Evolutionary conservation across 1,140 invertebrate species (phyloP), one percentile per base, ranked within the genome.

Genomic region (Palaemon carinicauda): DNA sequence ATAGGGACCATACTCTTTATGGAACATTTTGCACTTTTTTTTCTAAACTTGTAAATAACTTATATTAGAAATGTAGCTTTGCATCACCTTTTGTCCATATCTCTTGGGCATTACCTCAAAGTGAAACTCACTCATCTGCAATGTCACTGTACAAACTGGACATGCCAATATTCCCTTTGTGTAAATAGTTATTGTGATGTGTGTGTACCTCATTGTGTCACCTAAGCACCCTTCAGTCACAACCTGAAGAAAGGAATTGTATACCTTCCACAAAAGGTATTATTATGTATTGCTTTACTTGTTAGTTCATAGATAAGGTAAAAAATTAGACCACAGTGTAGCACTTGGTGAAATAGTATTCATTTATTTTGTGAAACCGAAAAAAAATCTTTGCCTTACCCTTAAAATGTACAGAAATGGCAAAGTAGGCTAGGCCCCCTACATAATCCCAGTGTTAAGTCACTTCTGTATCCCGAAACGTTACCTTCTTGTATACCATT

Each of bases 21-120:
- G 60, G 56, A 86, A 60, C 79, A 51, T 86, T 86, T 80, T 85
- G 56, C 69, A 80, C 78, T 79, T 69, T 60, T 86, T 75, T 86
- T 80, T 86, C 80, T 74, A 74, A 86, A 78, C 73, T 50, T 78
- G 80, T 86, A 86, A 54, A 79, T 86, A 80, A 80, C 33, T 71
- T 86, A 54, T 86, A 78, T 51, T 86, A 80, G 31, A 52, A 51
- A 73, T 54, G 84, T 86, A 86, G 84, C 60, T 74, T 86, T 86
- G 78, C 84, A 86, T 73, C 52, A 74, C 65, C 84, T 80, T 86
- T 86, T 86, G 84, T 80, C 77, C 56, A 86, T 54, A 80, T 33
- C 56, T 54, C 31, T 86, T 86, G 84, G 84, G 84, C 83, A 86
- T 86, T 86, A 86, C 83, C 83, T 86, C 83, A 86, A 69, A 86